A percentile compares a stretch with the other conserved stretches of the same genome.
phyloP scores from a whole-genome alignment of 92 coral and sea anemone species.

The Porites evermanni region DNA sequence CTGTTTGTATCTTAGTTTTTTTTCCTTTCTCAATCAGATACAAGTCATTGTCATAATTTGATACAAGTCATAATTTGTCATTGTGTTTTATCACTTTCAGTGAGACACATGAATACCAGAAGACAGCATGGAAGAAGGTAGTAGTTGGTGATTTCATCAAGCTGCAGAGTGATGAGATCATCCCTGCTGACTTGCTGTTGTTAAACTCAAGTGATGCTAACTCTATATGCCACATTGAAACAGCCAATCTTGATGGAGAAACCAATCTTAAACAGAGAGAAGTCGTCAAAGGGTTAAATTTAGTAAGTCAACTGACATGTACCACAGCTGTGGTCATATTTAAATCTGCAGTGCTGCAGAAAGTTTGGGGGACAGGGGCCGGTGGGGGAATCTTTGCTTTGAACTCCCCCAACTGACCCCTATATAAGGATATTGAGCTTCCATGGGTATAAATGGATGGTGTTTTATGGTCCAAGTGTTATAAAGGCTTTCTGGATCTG shows the following conservation, averaged over 20 bases:
- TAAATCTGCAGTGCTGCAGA: neutral
- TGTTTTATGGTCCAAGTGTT: too few relatives aligned
- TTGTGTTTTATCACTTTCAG: constrained; percentile 40
- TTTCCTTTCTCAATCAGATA: too few relatives aligned
- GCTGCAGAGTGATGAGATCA: constrained; percentile 81
- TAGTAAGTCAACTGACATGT: neutral
- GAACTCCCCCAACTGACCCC: too few relatives aligned
- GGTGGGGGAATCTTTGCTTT: too few relatives aligned
- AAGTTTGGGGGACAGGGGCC: neutral
- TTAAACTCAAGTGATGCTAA: constrained; percentile 88
- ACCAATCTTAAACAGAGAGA: constrained; percentile 95
- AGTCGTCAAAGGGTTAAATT: constrained; percentile 79
- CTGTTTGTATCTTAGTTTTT: too few relatives aligned
- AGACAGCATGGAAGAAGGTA: constrained; percentile 83
- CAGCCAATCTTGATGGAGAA: constrained; percentile 99
- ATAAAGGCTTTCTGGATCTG: too few relatives aligned
- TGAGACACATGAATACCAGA: constrained; percentile 53
- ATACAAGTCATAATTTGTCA: too few relatives aligned
- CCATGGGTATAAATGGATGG: too few relatives aligned
- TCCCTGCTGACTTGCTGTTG: constrained; percentile 92
- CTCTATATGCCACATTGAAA: constrained; percentile 89
- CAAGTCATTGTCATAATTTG: too few relatives aligned
- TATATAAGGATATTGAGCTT: too few relatives aligned
- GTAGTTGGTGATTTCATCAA: constrained; percentile 87
- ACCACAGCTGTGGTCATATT: neutral